These are phyloP conservation scores for Lithophane leautieri DNA, from an alignment of 2,888 invertebrate species.

Conservation along the genomic window DNA sequence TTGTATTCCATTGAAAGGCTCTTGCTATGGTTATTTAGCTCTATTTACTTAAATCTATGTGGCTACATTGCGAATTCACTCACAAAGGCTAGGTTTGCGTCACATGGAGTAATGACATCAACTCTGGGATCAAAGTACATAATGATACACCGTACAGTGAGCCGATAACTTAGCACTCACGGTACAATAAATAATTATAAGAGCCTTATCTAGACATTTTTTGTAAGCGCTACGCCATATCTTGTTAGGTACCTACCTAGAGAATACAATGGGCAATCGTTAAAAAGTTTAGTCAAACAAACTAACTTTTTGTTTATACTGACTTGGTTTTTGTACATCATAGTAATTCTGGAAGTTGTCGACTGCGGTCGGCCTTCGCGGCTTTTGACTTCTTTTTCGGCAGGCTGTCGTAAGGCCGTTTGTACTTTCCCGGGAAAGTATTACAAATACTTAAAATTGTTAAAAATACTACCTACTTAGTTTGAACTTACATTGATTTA, in stretches of 20 bases:
- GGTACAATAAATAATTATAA: slow-evolving; percentile 46
- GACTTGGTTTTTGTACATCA: slow-evolving; percentile 1
- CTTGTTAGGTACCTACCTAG: no score
- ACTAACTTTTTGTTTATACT: slow-evolving; percentile 22
- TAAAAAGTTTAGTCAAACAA: slow-evolving; percentile 19
- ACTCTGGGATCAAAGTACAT: slow-evolving; percentile 44
- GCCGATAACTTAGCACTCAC: slow-evolving; percentile 32
- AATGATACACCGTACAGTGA: no score
- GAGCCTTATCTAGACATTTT: slow-evolving; percentile 30
- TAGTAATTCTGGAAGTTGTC: neutral
- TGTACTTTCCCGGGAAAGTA: neutral
- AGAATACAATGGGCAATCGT: neutral
- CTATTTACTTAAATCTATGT: slow-evolving; percentile 28
- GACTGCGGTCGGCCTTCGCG: neutral
- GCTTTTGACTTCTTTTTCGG: slow-evolving; percentile 2
- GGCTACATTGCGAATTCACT: slow-evolving; percentile 27
- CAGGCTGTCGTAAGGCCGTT: no score
- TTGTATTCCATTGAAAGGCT: slow-evolving; percentile 27
- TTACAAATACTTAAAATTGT: neutral
- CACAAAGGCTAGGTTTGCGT: slow-evolving; percentile 56
- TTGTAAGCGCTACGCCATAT: slow-evolving; percentile 17
- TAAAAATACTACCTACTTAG: neutral
- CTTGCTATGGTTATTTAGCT: slow-evolving; percentile 29
- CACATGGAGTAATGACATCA: slow-evolving; percentile 58
- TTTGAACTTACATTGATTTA: neutral